Conservation (phyloP, 2,113 vertebrate genomes). For the Phasianus colchicus region DNA sequence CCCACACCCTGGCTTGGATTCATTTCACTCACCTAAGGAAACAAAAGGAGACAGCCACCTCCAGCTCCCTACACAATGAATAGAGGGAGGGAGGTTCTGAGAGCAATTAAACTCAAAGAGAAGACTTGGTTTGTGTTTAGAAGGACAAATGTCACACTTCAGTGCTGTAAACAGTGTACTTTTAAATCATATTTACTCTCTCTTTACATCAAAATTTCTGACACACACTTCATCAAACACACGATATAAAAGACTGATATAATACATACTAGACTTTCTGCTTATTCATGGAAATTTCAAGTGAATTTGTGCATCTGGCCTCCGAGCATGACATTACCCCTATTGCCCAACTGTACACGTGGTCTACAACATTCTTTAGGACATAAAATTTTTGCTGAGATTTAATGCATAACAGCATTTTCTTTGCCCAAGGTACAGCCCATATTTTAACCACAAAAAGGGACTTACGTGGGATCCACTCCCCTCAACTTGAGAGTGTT, state of each 20-base stretch:
- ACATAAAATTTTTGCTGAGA: neutral
- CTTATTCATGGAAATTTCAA: neutral
- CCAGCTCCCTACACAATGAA: neutral
- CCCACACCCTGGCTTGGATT: neutral
- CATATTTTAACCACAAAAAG: neutral
- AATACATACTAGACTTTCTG: neutral
- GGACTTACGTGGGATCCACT: neutral
- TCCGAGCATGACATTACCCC: neutral
- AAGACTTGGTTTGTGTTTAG: neutral
- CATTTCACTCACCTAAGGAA: neutral
- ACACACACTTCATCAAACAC: fast-evolving
- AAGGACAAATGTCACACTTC: neutral
- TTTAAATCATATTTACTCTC: neutral
- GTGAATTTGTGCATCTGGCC: neutral
- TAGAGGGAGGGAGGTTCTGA: neutral
- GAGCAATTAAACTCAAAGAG: neutral
- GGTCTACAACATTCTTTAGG: neutral
- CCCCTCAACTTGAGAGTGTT: neutral
- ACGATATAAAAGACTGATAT: neutral
- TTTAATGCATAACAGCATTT: neutral
- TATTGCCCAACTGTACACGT: neutral
- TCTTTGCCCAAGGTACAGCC: neutral
- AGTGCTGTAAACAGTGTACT: neutral
- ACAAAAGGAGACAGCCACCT: neutral
- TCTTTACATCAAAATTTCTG: neutral